Evolutionary conservation across 2,888 invertebrate genomes (phyloP), one percentile per base, ranked within the genome.

Genomic region (Platerodrilus igneus): DNA sequence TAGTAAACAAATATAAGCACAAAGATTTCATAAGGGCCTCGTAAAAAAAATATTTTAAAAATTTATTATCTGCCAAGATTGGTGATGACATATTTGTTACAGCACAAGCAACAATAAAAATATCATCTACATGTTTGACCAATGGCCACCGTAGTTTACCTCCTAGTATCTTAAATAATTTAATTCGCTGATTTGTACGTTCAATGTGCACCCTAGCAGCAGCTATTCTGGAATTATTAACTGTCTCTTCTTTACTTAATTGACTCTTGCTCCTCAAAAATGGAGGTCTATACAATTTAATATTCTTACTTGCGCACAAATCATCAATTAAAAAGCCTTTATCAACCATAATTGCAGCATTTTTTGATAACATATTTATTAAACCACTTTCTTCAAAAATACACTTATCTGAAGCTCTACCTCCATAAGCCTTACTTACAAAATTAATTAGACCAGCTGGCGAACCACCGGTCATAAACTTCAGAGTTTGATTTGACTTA

Each of bases 401-500:
- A 17, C 28, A 22, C 39, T 48, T 51, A 27, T 52, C 52, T 23
- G 50, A 48, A 9, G 39, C 36, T 41, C 49, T 41, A 5, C 50
- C 52, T 8, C 50, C 52, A 47, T 48, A 55, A 5, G 46, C 39
- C 36, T 47, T 40, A 27, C 55, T 55, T 0, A 56, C 36, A 34
- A 37, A 53, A 15, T 47, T 47, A 18, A 56, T 47, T 14, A 50
- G n/a, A 9, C 53, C 56, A 18, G 45, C 49, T 8, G 56, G 55
- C 37, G 39, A 46, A 5, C 54, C 50, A 17, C 51, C 54, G 4
- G 48, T 48, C 47, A 55, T 47, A 20, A 51, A 53, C 41, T 56
- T 51, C 3, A 51, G 21, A 9, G 53, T 57, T 7, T 47, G 31
- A 5, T 10, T 21, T n/a, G 47, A 38, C 48, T 55, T 55, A 21